phyloP scores from a whole-genome alignment of 1,140 invertebrate species.

The Macrostomum lignano region DNA sequence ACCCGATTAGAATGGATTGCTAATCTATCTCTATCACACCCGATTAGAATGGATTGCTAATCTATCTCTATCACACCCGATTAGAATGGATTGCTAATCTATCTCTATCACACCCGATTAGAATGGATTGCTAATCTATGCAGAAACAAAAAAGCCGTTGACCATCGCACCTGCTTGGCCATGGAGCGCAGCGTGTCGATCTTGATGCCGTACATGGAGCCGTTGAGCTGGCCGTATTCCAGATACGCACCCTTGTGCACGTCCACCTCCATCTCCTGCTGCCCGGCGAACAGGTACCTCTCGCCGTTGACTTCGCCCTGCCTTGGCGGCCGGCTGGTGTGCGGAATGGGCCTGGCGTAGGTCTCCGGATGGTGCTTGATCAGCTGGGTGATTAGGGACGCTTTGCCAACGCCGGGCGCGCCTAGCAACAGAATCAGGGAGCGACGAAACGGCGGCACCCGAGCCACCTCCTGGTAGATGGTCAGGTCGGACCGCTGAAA shows the following conservation, averaged over 20 bases:
- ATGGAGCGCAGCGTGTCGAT: conserved; percentile 65
- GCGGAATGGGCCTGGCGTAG: conserved; percentile 61
- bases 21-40: too few species aligned
- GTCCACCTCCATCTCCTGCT: conserved; percentile 66
- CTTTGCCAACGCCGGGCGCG: conserved; percentile 60
- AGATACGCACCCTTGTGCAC: conserved; percentile 57
- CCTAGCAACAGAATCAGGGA: conserved; percentile 74
- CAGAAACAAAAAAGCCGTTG: too few species aligned
- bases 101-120: too few species aligned
- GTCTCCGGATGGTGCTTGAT: conserved; percentile 63
- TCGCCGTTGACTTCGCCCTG: conserved; percentile 71
- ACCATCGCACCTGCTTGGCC: too few species aligned
- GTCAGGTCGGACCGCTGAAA: conserved; percentile 69
- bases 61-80: too few species aligned
- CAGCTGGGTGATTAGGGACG: conserved; percentile 30
- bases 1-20: too few species aligned
- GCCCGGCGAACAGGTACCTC: conserved; percentile 69
- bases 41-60: too few species aligned
- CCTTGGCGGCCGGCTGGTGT: conserved; percentile 61
- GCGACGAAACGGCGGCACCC: conserved; percentile 41
- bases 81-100: too few species aligned
- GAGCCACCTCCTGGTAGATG: conserved; percentile 79
- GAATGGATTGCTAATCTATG: too few species aligned
- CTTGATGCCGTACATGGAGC: conserved; percentile 64
- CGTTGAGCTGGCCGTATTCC: conserved; percentile 80